These are phyloP conservation scores for Bungarus multicinctus DNA, from an alignment of 2,113 vertebrate genomes.

Conservation along the genomic window DNA sequence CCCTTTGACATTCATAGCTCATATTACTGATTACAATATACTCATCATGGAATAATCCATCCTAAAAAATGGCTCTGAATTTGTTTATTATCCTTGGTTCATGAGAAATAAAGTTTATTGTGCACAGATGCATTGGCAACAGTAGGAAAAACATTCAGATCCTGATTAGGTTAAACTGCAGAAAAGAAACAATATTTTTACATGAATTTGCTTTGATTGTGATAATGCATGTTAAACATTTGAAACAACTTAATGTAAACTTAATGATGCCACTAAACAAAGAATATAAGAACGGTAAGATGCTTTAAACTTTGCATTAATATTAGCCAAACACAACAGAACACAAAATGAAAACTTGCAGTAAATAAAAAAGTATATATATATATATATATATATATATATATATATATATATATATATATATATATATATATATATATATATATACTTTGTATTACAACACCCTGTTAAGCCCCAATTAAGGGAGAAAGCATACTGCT, in stretches of 20 bases:
- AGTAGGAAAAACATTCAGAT: conserved; percentile 26
- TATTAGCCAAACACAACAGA: conserved; percentile 19
- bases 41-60: neutral
- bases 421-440: no score
- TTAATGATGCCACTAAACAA: conserved; percentile 16
- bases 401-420: no score
- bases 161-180: conserved; percentile 34
- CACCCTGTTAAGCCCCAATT: no score
- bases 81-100: conserved; percentile 21
- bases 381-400: no score
- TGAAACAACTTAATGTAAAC: conserved; percentile 29
- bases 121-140: conserved; percentile 28
- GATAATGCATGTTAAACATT: conserved; percentile 29
- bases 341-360: neutral
- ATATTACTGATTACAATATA: conserved; percentile 11
- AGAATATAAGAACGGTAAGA: neutral
- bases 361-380: conserved; percentile 25
- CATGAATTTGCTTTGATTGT: conserved; percentile 43
- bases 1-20: neutral
- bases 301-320: conserved; percentile 25
- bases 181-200: conserved; percentile 34
- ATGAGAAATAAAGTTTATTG: conserved; percentile 20
- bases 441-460: no score
- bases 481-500: no score
- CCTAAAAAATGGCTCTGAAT: neutral